Evolutionary conservation across 2,888 invertebrate genomes (phyloP), one percentile per base, ranked within the genome.

Genomic region (Synergus umbraculus): DNA sequence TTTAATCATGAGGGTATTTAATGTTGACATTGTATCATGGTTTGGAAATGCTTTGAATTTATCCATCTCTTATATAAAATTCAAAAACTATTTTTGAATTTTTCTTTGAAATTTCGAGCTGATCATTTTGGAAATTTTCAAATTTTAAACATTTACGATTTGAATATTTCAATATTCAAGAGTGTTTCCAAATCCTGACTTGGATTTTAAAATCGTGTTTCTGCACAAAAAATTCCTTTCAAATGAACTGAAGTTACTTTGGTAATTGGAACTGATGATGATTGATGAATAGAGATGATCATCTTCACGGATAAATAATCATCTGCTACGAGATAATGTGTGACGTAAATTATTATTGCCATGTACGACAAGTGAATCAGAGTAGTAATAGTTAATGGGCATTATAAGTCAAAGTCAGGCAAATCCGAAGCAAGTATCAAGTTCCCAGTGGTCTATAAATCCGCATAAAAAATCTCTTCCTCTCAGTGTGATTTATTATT

Each of bases 401-500:
- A 10, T 18, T 18, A 58, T 18, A 58, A 58, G 9, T 58, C 7
- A 63, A 63, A 63, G 22, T 13, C 63, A 22, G 63, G 29, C 63
- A 13, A 29, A 63, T 63, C 63, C 12, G 60, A 60, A 60, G 60
- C 12, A 60, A 60, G 60, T 63, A 29, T 63, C 63, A 29, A 18
- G 29, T 63, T 63, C 7, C 63, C 7, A 29, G 29, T 29, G 29
- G 63, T 29, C 22, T 29, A 63, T 29, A 63, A 63, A 63, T 73
- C 37, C 49, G 46, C 29, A 73, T 73, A 29, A 29, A 73, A 69
- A 73, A 44, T 49, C 44, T n/a, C 29, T 43, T 73, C 5, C 73
- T 44, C 29, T 73, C 49, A 22, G 15, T n/a, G 49, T 43, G 43
- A 73, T 44, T 46, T 73, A 43, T 73, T 73, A 9, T 22, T 73